A percentile compares a stretch with the other conserved stretches of the same genome.
Conservation (phyloP, 2,113 vertebrate genomes). For the Dipodomys spectabilis region DNA sequence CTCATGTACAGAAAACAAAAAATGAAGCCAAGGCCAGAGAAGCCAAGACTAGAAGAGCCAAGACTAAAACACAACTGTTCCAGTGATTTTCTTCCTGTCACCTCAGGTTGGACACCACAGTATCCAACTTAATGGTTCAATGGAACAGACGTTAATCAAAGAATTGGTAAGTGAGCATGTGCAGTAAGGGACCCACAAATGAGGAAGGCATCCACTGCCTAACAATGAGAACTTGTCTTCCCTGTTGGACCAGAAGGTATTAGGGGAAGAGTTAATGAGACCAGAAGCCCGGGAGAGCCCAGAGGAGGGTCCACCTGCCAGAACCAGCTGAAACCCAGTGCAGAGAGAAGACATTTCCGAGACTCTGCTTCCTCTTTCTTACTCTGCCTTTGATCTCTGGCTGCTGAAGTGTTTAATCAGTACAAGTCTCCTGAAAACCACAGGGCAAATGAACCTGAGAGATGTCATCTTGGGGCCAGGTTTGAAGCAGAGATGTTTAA, state of each 20-base stretch:
- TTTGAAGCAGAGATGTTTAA: background rate
- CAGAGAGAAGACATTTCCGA: fast-evolving
- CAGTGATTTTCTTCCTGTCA: background rate
- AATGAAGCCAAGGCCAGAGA: background rate
- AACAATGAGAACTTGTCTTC: background rate
- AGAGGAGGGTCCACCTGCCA: fast-evolving
- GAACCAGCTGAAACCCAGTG: background rate
- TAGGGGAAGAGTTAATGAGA: background rate
- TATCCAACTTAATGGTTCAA: background rate
- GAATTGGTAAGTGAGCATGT: background rate
- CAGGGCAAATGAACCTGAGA: background rate
- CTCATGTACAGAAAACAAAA: background rate
- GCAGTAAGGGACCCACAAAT: background rate
- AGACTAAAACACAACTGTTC: background rate
- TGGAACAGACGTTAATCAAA: background rate
- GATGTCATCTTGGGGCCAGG: background rate
- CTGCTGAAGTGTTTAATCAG: background rate
- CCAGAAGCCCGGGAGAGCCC: background rate
- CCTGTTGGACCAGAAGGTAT: background rate
- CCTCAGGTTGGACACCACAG: background rate
- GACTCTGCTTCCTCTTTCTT: background rate
- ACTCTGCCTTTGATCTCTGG: background rate
- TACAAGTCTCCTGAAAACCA: background rate
- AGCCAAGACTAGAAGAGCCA: background rate
- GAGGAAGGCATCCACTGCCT: background rate